Evolutionary conservation across 2,113 vertebrate species (phyloP).

Genomic region (Sprattus sprattus): DNA sequence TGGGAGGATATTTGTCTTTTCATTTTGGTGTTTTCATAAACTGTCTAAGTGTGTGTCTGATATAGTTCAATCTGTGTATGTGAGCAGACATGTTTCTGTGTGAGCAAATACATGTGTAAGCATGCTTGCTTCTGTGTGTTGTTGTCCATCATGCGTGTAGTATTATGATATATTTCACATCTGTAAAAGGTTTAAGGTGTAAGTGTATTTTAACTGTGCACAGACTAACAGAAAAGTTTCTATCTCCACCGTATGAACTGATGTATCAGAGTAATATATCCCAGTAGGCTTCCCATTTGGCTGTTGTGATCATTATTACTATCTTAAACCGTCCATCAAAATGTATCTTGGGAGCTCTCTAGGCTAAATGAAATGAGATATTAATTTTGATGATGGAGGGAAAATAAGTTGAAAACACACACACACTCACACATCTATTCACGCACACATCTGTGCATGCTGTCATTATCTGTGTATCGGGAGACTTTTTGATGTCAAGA

Average conservation of each 20-base stretch:
- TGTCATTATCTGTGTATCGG: background rate
- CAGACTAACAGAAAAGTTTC: background rate
- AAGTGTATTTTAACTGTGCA: background rate
- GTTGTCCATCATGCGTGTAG: background rate
- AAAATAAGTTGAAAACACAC: constrained; percentile 42
- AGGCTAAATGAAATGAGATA: constrained; percentile 67
- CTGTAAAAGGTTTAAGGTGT: background rate
- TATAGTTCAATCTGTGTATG: background rate
- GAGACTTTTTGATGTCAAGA: background rate
- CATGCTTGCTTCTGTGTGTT: background rate
- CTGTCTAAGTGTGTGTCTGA: background rate
- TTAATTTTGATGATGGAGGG: constrained; percentile 63
- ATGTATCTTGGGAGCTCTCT: background rate
- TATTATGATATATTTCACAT: background rate
- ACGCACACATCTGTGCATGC: background rate
- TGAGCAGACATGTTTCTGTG: background rate
- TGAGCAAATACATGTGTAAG: background rate
- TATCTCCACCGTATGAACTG: background rate
- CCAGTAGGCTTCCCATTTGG: background rate
- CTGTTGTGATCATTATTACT: background rate
- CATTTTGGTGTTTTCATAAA: background rate
- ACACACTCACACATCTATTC: constrained; percentile 47
- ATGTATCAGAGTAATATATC: background rate
- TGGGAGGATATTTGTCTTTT: background rate
- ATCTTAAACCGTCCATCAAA: background rate